Evolutionary conservation across 1,140 invertebrate species (phyloP).

Genomic region (Trichogramma pretiosum): DNA sequence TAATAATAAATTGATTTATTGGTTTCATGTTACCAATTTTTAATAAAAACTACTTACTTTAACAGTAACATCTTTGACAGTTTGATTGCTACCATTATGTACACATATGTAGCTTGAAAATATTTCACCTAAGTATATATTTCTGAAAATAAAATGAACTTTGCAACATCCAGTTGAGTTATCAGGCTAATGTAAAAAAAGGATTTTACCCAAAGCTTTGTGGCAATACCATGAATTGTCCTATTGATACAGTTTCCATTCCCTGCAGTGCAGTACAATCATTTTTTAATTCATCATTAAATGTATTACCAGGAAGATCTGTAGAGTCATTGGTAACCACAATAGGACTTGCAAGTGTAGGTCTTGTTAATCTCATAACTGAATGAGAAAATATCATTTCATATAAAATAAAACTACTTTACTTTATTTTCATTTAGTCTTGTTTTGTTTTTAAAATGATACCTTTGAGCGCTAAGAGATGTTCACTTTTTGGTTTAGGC

Average conservation of each 20-base stretch:
- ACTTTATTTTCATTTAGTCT: background rate
- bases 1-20: background rate
- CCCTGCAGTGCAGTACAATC: conserved; percentile 69
- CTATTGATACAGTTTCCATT: conserved; percentile 72
- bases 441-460: conserved; percentile 5
- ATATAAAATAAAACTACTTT: background rate
- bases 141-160: conserved; percentile 52
- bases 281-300: conserved; percentile 66
- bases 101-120: conserved; percentile 97
- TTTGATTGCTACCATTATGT: conserved; percentile 84
- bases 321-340: conserved; percentile 73
- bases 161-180: too few species aligned
- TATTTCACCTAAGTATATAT: conserved; percentile 87
- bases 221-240: conserved; percentile 83
- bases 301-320: conserved; percentile 72
- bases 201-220: conserved; percentile 80
- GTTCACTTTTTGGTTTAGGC: conserved; percentile 35
- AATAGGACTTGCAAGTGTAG: conserved; percentile 69
- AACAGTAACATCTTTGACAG: conserved; percentile 71
- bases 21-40: conserved; percentile 9
- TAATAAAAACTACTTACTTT: conserved; percentile 59
- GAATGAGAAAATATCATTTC: conserved; percentile 21
- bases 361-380: conserved; percentile 92
- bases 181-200: background rate
- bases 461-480: conserved; percentile 40